Percentiles rank a stretch among this genome's conserved stretches.
Conservation (phyloP, 1,140 invertebrate species). For the Stegodyphus mimosarum region DNA sequence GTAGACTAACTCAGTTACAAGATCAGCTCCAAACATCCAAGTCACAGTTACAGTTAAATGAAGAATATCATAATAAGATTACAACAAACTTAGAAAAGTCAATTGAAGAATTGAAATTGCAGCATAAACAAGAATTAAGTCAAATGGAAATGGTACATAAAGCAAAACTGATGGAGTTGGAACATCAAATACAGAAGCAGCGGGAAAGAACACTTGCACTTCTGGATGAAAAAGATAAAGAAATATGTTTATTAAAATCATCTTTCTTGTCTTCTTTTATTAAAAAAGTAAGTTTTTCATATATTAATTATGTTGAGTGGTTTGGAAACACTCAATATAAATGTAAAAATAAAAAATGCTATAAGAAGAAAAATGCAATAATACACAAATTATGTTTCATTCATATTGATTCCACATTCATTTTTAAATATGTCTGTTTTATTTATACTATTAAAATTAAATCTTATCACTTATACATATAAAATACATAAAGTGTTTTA, state of each 20-base stretch:
- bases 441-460: no score
- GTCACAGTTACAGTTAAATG: conserved; percentile 59
- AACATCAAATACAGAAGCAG: conserved; percentile 82
- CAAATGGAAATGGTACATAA: conserved; percentile 73
- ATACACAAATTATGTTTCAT: no score
- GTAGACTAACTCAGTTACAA: conserved; percentile 67
- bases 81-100: conserved; percentile 63
- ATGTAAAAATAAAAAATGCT: no score
- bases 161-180: conserved; percentile 74
- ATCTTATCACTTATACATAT: no score
- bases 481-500: no score
- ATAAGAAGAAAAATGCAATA: no score
- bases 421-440: no score
- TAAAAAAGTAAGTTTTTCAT: conserved; percentile 69
- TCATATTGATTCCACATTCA: no score
- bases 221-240: conserved; percentile 83
- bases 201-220: conserved; percentile 80
- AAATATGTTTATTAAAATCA: conserved; percentile 77
- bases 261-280: conserved; percentile 63
- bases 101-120: conserved; percentile 73
- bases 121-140: conserved; percentile 73
- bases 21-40: conserved; percentile 64
- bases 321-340: no score
- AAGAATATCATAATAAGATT: conserved; percentile 61
- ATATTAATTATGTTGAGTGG: no score